phyloP scores from a whole-genome alignment of 2,113 vertebrate genomes.

The Aegotheles bennettii region DNA sequence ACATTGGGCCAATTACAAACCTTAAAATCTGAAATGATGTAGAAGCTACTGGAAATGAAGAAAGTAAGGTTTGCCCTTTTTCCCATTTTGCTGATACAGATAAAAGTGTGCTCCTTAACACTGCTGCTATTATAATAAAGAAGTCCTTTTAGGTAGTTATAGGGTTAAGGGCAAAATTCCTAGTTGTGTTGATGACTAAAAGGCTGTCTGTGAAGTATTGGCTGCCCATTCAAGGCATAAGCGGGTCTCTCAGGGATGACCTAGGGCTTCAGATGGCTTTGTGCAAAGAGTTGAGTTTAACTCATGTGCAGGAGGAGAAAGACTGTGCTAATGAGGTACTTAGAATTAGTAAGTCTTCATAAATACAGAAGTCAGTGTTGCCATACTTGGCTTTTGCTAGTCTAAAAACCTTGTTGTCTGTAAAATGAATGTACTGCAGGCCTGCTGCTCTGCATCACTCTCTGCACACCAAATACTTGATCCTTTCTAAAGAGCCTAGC shows the following conservation, averaged over 20 bases:
- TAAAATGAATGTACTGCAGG: background rate
- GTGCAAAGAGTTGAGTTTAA: background rate
- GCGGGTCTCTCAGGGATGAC: background rate
- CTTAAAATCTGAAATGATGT: background rate
- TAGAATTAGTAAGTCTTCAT: background rate
- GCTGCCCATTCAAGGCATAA: background rate
- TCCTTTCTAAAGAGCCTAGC: background rate
- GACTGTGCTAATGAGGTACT: background rate
- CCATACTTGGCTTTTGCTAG: background rate
- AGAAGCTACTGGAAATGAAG: background rate
- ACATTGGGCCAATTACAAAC: background rate
- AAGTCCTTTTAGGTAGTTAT: background rate
- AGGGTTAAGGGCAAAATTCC: background rate
- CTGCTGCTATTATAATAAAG: background rate
- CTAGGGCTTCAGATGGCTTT: background rate
- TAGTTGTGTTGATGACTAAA: background rate
- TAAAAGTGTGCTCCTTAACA: background rate
- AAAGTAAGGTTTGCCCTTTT: background rate
- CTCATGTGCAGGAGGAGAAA: background rate
- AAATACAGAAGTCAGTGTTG: background rate
- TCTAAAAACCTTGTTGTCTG: background rate
- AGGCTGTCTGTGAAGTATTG: background rate
- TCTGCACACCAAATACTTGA: background rate
- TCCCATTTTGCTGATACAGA: background rate
- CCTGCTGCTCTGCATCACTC: background rate